phyloP scores from a whole-genome alignment of 2,113 vertebrate genomes.

The Lepus europaeus region DNA sequence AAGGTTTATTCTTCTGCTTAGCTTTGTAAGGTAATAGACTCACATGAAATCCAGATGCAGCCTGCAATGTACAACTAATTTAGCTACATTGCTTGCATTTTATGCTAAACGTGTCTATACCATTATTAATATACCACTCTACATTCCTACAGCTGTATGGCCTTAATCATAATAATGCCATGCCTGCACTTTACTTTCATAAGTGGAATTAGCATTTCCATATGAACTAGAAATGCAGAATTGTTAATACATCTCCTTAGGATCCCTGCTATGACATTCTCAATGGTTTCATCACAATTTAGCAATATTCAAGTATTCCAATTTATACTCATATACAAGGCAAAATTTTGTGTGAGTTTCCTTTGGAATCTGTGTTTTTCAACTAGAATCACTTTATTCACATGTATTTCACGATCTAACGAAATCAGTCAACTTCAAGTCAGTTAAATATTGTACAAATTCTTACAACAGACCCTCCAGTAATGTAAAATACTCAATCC shows the following conservation, averaged over 20 bases:
- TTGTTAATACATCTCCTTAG: conserved; percentile 58
- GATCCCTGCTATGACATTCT: conserved; percentile 36
- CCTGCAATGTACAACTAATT: conserved; percentile 61
- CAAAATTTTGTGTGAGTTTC: conserved; percentile 8
- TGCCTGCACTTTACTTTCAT: conserved; percentile 54
- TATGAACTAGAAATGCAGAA: conserved; percentile 64
- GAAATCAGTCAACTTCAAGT: conserved; percentile 27
- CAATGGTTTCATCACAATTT: conserved; percentile 68
- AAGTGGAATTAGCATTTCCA: conserved; percentile 72
- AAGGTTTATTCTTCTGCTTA: conserved; percentile 71
- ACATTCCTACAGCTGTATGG: conserved; percentile 58
- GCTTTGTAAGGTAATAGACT: conserved; percentile 68
- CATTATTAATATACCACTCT: conserved; percentile 68
- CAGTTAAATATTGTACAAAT: conserved; percentile 45
- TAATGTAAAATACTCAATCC: not conserved
- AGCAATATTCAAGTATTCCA: conserved; percentile 51
- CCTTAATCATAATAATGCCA: conserved; percentile 71
- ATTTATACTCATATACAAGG: conserved; percentile 26
- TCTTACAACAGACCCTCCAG: not conserved
- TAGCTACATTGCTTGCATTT: conserved; percentile 49
- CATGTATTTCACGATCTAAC: conserved; percentile 15
- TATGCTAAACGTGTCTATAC: conserved; percentile 68
- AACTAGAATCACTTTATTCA: conserved; percentile 55
- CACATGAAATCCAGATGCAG: conserved; percentile 69
- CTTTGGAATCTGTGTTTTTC: conserved; percentile 32